Percentiles rank a stretch among this genome's conserved stretches.
Conservation (phyloP, 2,888 invertebrate species). For the Melikaiella ostensackeni region DNA sequence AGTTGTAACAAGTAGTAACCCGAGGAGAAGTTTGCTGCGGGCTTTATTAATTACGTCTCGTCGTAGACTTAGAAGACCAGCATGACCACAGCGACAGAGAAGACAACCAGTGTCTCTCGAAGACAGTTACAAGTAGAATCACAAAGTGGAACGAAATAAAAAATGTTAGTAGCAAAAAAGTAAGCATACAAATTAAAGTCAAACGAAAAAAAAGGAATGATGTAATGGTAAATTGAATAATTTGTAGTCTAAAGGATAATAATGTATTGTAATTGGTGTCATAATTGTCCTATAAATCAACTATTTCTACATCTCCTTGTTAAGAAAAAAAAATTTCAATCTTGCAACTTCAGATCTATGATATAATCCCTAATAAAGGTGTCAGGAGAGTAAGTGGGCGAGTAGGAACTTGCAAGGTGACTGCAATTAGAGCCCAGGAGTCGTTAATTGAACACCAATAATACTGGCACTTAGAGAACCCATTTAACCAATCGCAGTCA, state of each 20-base stretch:
- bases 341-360: neutral
- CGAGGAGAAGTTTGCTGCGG: constrained; percentile 17
- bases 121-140: neutral
- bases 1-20: constrained; percentile 8
- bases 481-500: constrained; percentile 23
- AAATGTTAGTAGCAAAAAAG: neutral
- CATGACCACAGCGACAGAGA: constrained; percentile 9
- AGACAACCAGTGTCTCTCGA: neutral
- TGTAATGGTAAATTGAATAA: neutral
- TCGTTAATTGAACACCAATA: constrained; percentile 55
- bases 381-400: constrained; percentile 18
- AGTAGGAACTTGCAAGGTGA: constrained; percentile 46
- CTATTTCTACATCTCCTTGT: neutral
- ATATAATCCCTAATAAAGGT: constrained; percentile 29
- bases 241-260: neutral
- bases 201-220: neutral
- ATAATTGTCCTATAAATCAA: neutral
- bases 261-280: neutral
- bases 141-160: neutral
- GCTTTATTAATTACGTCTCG: constrained; percentile 42
- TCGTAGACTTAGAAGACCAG: constrained; percentile 12
- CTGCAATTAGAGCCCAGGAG: constrained; percentile 53
- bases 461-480: constrained; percentile 34
- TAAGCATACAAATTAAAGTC: neutral
- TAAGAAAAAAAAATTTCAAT: neutral